Base-by-base conservation (phyloP, 2,797 vertebrate species). In the Ctenopoma kingsleyae region DNA sequence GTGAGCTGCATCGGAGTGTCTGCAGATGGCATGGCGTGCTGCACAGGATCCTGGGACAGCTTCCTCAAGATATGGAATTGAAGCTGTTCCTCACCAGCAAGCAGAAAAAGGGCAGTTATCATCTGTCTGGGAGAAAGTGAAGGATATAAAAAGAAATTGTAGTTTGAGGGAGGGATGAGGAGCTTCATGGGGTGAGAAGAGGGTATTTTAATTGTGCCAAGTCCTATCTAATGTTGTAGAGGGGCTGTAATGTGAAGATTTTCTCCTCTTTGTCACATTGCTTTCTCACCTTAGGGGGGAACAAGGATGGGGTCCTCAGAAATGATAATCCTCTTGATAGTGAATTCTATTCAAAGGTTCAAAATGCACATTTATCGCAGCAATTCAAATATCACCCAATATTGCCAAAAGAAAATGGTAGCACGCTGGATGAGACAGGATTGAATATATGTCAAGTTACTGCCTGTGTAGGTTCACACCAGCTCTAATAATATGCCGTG, bases 51-150 rank as follows among this genome's bases (percentile, higher is more conserved):
- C 88, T 99, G 98, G 98, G 98, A 99, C 91, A 99, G 97, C 91
- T 99, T 99, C 94, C 96, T 99, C 85, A 99, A 99, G 92, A 93
- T 99, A 71, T 99, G 97, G 97, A 99, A 99, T 91, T 99, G 93
- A 89, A 66, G 63, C 47, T 8, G 46, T 63, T 72, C 70, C 61
- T 67, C 38, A 20, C 51, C 46, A 52, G 62, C 23, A 46, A 74
- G 67, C 54, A 62, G 64, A 71, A 40, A 54, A 30, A 81, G 51
- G 71, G 74, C 60, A 57, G 71, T 59, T 23, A 74, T 66, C 54
- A 66, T 62, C 76, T 54, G 57, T 50, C 60, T 19, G 67, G 77
- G 70, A 75, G 41, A 80, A 76, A 76, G 49, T 41, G 49, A 77
- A 67, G 76, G 73, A 62, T 64, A 68, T 46, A 50, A 27, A 73